Base-by-base conservation (phyloP, 2,113 vertebrate species). In the Taxidea taxus region DNA sequence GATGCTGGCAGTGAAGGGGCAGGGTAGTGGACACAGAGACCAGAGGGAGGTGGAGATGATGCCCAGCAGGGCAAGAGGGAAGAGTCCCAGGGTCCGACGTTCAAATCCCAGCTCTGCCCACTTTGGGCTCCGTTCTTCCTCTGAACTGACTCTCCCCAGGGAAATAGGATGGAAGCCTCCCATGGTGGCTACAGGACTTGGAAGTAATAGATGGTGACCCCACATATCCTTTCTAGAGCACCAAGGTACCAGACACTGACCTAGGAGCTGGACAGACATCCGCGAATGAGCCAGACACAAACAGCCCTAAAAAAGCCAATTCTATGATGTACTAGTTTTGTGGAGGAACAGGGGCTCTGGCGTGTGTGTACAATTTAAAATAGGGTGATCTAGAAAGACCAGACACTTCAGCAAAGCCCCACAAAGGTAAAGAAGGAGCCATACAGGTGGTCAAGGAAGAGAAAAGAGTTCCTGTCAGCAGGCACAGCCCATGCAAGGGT, bases 291-390 rank as follows among this genome's bases (percentile, higher is more conserved):
- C 66, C 16, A 9, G 54, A 51, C 18, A 44, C 29, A 31, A n/a
- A 44, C 4, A 62, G 5, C 2, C 2, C 18, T 39, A 8, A 37
- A 27, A 7, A 77, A 29, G 51, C 10, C 12, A 25, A 7, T 75
- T 39, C 27, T 34, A 9, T 10, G 39, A 14, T 0, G 27, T 21
- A 25, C 29, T 21, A 23, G 31, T 1, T 9, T 20, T 8, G 25
- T 27, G 10, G 14, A 39, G 42, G 13, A 29, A 15, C 27, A 31
- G 9, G 27, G 2, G 18, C 49, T 54, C 49, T 13, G 10, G 20
- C 10, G 27, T 54, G 18, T 49, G 31, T 20, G 25, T 8, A 23
- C 5, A 20, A 44, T 6, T 14, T 86, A 72, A 25, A 78, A 62
- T 0, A n/a, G 20, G 8, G 20, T 34, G 21, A 39, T 25, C 8